A percentile compares a stretch with the other conserved stretches of the same genome.
phyloP scores from a whole-genome alignment of 1,140 invertebrate genomes.

The Arion vulgaris region DNA sequence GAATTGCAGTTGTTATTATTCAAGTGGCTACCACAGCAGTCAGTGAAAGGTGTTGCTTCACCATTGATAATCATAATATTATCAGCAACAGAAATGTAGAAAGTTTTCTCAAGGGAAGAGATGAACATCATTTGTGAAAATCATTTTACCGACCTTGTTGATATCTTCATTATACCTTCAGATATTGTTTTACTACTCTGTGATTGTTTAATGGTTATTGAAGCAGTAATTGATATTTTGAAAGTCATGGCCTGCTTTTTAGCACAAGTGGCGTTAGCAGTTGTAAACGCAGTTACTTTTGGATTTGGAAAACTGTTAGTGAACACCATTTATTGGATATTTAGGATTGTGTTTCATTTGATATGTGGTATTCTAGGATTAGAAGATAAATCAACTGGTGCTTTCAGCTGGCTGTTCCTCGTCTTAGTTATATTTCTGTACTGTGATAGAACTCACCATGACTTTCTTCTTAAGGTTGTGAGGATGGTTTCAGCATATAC shows the following conservation, averaged over 20 bases:
- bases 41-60: no score
- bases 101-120: background rate
- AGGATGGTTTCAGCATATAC: background rate
- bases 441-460: slow-evolving; percentile 30
- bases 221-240: slow-evolving; percentile 1
- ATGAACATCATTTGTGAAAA: slow-evolving; percentile 23
- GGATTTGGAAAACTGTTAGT: slow-evolving; percentile 22
- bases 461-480: background rate
- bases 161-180: background rate
- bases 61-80: no score
- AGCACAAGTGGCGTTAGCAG: background rate
- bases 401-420: slow-evolving; percentile 31
- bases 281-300: slow-evolving; percentile 2
- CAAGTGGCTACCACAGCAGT: no score
- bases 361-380: slow-evolving; percentile 33
- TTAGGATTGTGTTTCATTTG: slow-evolving; percentile 32
- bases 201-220: slow-evolving; percentile 10
- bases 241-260: slow-evolving; percentile 22
- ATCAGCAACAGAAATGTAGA: slow-evolving; percentile 4
- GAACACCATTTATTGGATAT: slow-evolving; percentile 22
- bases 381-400: slow-evolving; percentile 36
- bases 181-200: background rate
- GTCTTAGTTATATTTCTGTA: slow-evolving; percentile 13
- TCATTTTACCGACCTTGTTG: background rate
- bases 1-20: no score